Conservation (phyloP, 2,113 vertebrate species). For the Prinia subflava region DNA sequence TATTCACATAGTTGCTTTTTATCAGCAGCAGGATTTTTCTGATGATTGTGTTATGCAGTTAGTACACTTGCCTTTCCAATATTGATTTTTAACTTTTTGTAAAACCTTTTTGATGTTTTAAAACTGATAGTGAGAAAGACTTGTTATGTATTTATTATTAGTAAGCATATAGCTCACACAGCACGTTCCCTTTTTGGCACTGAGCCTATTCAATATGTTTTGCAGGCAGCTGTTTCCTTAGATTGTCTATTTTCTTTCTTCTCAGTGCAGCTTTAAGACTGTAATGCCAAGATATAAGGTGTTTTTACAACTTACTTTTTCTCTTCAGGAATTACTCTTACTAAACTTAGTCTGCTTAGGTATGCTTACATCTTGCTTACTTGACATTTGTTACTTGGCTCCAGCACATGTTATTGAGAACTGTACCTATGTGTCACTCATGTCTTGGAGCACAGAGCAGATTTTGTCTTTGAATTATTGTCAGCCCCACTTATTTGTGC, state of each 20-base stretch:
- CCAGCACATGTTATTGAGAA: neutral
- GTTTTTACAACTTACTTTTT: neutral
- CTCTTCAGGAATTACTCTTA: neutral
- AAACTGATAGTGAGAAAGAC: neutral
- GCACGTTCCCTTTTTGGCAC: neutral
- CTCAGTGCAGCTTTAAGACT: neutral
- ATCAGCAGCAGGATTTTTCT: neutral
- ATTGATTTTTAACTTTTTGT: neutral
- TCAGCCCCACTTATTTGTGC: neutral
- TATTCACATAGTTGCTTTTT: neutral
- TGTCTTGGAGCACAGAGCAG: neutral
- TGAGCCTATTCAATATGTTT: neutral
- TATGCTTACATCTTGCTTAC: neutral
- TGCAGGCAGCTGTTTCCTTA: conserved; percentile 45
- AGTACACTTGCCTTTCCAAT: neutral
- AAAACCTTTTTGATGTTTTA: neutral
- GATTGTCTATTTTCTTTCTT: conserved; percentile 39
- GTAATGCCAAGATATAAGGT: neutral
- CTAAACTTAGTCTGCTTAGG: neutral
- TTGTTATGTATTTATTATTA: neutral
- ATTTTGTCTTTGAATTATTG: neutral
- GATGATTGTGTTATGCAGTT: neutral
- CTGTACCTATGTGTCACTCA: neutral
- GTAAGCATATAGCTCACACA: neutral
- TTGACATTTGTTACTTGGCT: neutral